phyloP scores from a whole-genome alignment of 1,140 invertebrate species.

The Pogonus chalceus region DNA sequence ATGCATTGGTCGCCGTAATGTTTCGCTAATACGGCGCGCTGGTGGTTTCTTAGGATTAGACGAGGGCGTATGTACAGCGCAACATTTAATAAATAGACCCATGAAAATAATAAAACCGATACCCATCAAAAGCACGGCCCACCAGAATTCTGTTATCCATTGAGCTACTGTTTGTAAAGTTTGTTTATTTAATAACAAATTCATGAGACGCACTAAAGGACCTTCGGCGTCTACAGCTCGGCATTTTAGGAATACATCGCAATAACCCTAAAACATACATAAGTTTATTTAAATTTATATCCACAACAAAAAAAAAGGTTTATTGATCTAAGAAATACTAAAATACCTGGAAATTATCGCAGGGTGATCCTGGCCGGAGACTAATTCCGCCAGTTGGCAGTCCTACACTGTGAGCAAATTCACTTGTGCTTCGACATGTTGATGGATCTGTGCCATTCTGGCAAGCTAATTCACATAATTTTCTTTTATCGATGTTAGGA shows the following conservation, averaged over 20 bases:
- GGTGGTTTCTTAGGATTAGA: slow-evolving; percentile 90
- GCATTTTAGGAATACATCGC: slow-evolving; percentile 97
- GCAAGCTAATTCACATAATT: slow-evolving; percentile 92
- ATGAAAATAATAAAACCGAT: slow-evolving; percentile 89
- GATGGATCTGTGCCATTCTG: slow-evolving; percentile 66
- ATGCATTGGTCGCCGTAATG: slow-evolving; percentile 77
- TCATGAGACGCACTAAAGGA: slow-evolving; percentile 91
- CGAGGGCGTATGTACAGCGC: slow-evolving; percentile 97
- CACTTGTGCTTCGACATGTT: slow-evolving; percentile 79
- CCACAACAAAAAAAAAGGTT: background rate
- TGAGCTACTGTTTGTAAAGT: slow-evolving; percentile 77
- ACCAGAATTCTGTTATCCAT: slow-evolving; percentile 94
- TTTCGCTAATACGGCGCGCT: slow-evolving; percentile 75
- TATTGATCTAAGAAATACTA: slow-evolving; percentile 5
- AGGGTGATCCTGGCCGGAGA: slow-evolving; percentile 86
- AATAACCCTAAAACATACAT: slow-evolving; percentile 70
- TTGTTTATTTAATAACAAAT: slow-evolving; percentile 86
- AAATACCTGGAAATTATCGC: slow-evolving; percentile 90
- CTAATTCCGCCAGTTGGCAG: slow-evolving; percentile 78
- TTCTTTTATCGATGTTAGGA: slow-evolving; percentile 69
- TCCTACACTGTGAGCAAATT: slow-evolving; percentile 64
- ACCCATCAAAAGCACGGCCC: slow-evolving; percentile 86
- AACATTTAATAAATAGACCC: slow-evolving; percentile 98
- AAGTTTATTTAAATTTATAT: background rate
- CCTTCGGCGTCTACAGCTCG: slow-evolving; percentile 96